Percentiles rank a stretch among this genome's conserved stretches.
Conservation (phyloP, 2,113 vertebrate genomes). For the Hippocampus guttulatus region DNA sequence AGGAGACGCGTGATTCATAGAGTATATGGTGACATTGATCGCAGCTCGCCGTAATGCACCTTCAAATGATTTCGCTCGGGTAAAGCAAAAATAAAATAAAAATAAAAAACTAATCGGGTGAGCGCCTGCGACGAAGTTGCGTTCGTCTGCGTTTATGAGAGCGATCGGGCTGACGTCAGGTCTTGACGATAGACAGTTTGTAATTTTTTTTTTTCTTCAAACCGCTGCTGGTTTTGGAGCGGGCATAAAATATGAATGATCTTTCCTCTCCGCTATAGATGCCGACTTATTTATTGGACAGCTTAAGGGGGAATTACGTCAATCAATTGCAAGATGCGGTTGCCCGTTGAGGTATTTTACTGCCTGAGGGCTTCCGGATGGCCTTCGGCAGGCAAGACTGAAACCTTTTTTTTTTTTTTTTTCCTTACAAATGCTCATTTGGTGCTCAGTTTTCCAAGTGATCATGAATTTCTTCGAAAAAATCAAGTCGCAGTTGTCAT, state of each 20-base stretch:
- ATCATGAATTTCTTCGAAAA: constrained; percentile 29
- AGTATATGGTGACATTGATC: constrained; percentile 27
- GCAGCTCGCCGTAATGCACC: constrained; percentile 13
- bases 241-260: constrained; percentile 22
- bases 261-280: constrained; percentile 19
- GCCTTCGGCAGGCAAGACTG: constrained; percentile 34
- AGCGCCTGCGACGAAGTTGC: not conserved
- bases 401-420: not conserved
- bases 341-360: constrained; percentile 45
- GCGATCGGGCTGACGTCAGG: not conserved
- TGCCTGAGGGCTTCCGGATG: constrained; percentile 28
- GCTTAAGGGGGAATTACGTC: constrained; percentile 48
- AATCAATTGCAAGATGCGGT: constrained; percentile 34
- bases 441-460: not conserved
- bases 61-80: constrained; percentile 5
- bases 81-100: not conserved
- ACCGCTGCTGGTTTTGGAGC: constrained; percentile 16
- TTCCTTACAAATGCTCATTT: not conserved
- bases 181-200: not conserved
- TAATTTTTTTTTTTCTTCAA: constrained; percentile 1
- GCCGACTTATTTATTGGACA: constrained; percentile 19
- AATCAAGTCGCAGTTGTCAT: not conserved
- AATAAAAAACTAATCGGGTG: not conserved
- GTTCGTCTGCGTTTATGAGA: not conserved
- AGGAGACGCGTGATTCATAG: constrained; percentile 17